phyloP scores from a whole-genome alignment of 2,113 vertebrate genomes.

The Numida meleagris region DNA sequence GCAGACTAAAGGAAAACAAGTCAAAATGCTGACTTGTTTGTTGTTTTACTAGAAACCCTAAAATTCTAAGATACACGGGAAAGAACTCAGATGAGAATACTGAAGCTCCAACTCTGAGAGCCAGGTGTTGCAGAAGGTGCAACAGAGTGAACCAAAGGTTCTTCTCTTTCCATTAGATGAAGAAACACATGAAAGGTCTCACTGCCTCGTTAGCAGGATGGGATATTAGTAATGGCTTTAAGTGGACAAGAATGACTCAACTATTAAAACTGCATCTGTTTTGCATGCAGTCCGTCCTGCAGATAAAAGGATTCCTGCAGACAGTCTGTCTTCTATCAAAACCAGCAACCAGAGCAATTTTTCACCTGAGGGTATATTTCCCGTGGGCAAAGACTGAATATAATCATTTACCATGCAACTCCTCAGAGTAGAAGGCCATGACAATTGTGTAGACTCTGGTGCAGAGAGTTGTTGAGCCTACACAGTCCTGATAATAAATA shows the following conservation, averaged over 20 bases:
- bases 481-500: constrained; percentile 1
- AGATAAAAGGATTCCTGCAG: neutral
- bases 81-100: neutral
- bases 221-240: neutral
- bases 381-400: neutral
- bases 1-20: neutral
- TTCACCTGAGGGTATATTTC: constrained; percentile 3
- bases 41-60: neutral
- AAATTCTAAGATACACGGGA: neutral
- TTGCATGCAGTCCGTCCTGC: neutral
- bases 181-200: neutral
- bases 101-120: neutral
- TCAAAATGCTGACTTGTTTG: neutral
- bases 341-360: neutral
- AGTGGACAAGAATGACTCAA: neutral
- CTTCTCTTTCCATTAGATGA: neutral
- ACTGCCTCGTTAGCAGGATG: neutral
- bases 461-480: neutral
- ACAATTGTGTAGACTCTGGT: neutral
- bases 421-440: accelerated
- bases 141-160: neutral
- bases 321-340: neutral
- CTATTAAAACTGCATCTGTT: neutral
- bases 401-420: neutral
- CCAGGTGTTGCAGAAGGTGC: neutral